phyloP scores from a whole-genome alignment of 2,888 invertebrate genomes.

The Malacosoma neustria region DNA sequence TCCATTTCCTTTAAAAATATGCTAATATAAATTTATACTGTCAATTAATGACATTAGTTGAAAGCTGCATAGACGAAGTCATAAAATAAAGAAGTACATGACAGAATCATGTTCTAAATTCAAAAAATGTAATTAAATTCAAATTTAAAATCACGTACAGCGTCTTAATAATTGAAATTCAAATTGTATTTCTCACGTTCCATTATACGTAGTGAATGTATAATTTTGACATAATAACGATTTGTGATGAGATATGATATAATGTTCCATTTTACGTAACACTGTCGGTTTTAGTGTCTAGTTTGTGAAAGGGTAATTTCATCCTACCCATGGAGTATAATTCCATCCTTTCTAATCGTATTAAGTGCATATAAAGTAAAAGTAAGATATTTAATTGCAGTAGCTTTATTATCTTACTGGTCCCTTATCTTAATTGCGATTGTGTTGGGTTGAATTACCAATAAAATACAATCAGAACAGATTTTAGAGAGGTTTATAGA shows the following conservation, averaged over 20 bases:
- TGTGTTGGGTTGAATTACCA: too few species aligned
- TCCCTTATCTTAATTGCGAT: too few species aligned
- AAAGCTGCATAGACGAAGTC: conserved; percentile 7
- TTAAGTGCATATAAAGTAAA: too few species aligned
- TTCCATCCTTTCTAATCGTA: neutral
- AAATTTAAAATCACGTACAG: neutral
- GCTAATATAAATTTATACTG: too few species aligned
- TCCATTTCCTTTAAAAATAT: too few species aligned
- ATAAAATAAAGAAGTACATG: neutral
- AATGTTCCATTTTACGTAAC: conserved; percentile 3
- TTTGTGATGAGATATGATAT: conserved; percentile 12
- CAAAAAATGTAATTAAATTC: neutral
- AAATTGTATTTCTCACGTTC: conserved; percentile 15
- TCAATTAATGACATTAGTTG: too few species aligned
- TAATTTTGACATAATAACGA: conserved; percentile 8
- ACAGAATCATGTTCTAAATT: neutral
- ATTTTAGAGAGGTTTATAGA: too few species aligned
- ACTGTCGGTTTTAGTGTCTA: neutral
- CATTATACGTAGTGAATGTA: conserved; percentile 8
- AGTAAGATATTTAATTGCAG: too few species aligned
- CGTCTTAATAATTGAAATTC: conserved; percentile 3
- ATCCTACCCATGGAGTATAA: neutral
- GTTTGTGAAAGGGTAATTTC: neutral
- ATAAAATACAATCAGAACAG: too few species aligned
- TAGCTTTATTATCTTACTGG: too few species aligned